phyloP scores from a whole-genome alignment of 1,140 invertebrate genomes.

The Coptotermes formosanus region DNA sequence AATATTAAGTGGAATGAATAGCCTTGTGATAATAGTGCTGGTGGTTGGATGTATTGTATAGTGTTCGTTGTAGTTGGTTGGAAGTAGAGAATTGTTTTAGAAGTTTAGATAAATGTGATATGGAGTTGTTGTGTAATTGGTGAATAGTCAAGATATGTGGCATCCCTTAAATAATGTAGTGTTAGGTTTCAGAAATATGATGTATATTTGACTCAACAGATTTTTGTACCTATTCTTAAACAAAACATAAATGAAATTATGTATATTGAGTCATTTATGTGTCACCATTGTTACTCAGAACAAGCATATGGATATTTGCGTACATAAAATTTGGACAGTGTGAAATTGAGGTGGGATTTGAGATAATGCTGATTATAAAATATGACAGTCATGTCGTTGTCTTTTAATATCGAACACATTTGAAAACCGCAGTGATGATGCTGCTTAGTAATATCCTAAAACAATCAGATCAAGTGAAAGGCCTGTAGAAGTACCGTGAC shows the following conservation, averaged over 20 bases:
- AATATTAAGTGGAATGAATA: neutral
- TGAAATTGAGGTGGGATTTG: no score
- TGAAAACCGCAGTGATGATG: no score
- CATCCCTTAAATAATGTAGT: constrained; percentile 1
- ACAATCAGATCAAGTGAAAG: no score
- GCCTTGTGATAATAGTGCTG: constrained; percentile 12
- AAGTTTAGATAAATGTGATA: neutral
- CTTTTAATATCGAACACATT: no score
- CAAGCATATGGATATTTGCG: neutral
- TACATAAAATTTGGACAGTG: neutral
- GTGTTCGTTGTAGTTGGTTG: constrained; percentile 6
- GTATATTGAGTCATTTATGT: neutral
- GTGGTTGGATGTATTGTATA: constrained; percentile 4
- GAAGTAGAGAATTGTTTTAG: constrained; percentile 1
- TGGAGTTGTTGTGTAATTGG: neutral
- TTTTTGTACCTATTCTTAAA: neutral
- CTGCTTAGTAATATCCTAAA: no score
- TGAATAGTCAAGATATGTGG: neutral
- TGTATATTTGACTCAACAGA: neutral
- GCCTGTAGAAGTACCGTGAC: no score
- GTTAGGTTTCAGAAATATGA: neutral
- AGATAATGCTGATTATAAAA: no score
- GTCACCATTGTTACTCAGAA: neutral
- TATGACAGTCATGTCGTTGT: no score
- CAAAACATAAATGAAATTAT: neutral